Conservation (phyloP, 1,140 invertebrate genomes). For the Neuroterus valhalla region DNA sequence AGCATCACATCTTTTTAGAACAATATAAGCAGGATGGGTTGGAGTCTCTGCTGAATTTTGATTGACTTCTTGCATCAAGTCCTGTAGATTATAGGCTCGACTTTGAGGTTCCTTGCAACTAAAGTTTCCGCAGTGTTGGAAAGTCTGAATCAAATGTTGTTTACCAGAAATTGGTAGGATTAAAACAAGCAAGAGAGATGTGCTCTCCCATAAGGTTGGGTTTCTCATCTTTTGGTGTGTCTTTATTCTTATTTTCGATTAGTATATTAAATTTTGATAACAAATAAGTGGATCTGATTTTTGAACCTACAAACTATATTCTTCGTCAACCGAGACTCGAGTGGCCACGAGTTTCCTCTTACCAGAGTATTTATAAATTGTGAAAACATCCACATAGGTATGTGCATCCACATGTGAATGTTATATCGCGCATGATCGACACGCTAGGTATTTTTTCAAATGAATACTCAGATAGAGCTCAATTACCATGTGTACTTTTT, state of each 20-base stretch:
- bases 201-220: constrained; percentile 13
- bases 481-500: neutral
- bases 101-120: constrained; percentile 52
- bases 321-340: constrained; percentile 44
- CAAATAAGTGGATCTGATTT: neutral
- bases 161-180: constrained; percentile 38
- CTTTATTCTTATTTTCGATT: constrained; percentile 6
- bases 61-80: constrained; percentile 49
- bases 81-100: constrained; percentile 57
- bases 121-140: constrained; percentile 41
- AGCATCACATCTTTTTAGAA: constrained; percentile 58
- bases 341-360: constrained; percentile 60
- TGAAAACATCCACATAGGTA: constrained; percentile 33
- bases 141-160: constrained; percentile 23
- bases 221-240: neutral
- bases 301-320: neutral
- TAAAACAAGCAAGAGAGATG: constrained; percentile 39
- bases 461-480: neutral
- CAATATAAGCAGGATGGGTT: constrained; percentile 53
- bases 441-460: constrained; percentile 2
- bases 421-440: constrained; percentile 43
- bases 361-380: constrained; percentile 64
- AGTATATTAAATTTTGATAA: neutral
- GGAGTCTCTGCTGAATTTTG: constrained; percentile 40
- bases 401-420: constrained; percentile 20